Percentiles rank a stretch among this genome's conserved stretches.
Conservation (phyloP, 2,888 invertebrate genomes). For the Hyposoter dolosus region DNA sequence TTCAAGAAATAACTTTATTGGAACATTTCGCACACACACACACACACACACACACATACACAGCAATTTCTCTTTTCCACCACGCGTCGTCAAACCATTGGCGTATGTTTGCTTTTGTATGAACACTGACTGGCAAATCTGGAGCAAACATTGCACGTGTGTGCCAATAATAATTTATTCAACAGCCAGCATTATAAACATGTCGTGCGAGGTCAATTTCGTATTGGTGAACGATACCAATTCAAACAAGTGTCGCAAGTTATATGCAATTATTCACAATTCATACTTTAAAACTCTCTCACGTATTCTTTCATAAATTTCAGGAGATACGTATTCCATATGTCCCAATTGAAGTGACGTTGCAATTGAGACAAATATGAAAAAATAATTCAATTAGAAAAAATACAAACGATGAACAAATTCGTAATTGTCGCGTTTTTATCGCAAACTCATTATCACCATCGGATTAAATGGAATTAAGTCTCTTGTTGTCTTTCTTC, state of each 20-base stretch:
- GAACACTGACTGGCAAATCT: conserved; percentile 16
- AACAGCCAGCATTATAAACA: conserved; percentile 20
- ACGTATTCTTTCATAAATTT: neutral
- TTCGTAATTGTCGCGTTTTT: neutral
- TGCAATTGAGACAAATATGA: neutral
- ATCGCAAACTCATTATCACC: neutral
- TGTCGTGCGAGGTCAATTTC: conserved; percentile 22
- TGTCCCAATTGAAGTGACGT: neutral
- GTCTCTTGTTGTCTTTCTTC: neutral
- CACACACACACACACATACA: too few relatives aligned
- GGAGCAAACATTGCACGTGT: conserved; percentile 29
- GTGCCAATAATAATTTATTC: conserved; percentile 41
- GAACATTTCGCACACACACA: conserved; percentile 13
- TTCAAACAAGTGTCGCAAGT: neutral
- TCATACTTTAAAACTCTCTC: neutral
- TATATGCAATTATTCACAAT: neutral
- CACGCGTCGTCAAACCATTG: conserved; percentile 23
- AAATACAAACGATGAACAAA: neutral
- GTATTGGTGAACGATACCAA: conserved; percentile 5
- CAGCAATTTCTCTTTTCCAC: conserved; percentile 18
- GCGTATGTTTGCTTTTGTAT: conserved; percentile 2
- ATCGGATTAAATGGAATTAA: neutral
- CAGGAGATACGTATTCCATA: neutral
- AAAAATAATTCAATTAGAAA: neutral
- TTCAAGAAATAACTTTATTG: conserved; percentile 19